These are phyloP conservation scores for Dipodomys merriami DNA, from an alignment of 2,113 vertebrate species.

Conservation along the genomic window DNA sequence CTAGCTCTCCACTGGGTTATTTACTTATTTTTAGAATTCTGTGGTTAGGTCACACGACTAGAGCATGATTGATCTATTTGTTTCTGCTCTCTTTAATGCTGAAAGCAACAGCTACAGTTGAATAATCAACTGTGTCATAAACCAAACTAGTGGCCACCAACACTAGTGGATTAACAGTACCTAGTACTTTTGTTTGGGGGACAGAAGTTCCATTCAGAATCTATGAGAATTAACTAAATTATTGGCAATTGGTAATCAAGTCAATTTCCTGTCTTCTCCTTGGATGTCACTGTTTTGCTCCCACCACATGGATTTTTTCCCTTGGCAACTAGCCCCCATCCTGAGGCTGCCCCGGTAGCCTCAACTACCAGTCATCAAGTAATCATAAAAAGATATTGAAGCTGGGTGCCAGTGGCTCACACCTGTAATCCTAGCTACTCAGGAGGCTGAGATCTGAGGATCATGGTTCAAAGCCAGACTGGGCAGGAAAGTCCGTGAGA, in stretches of 20 bases:
- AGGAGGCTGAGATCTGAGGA: too few relatives aligned
- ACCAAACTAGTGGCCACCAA: neutral
- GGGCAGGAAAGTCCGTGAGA: too few relatives aligned
- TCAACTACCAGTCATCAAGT: neutral
- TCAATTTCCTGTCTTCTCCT: neutral
- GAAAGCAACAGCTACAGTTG: conserved; percentile 3
- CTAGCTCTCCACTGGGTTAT: conserved; percentile 36
- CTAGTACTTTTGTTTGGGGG: conserved; percentile 22
- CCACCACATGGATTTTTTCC: neutral
- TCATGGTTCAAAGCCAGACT: too few relatives aligned
- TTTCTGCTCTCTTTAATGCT: conserved; percentile 25
- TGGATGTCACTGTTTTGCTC: neutral
- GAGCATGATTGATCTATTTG: conserved; percentile 42
- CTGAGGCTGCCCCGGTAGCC: neutral
- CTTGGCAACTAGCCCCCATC: neutral
- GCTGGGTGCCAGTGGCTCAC: too few relatives aligned
- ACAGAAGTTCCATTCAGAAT: conserved; percentile 30
- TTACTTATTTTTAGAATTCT: conserved; percentile 73
- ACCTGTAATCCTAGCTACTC: too few relatives aligned
- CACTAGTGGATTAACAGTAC: neutral
- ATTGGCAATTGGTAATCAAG: neutral
- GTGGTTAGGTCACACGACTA: conserved; percentile 38
- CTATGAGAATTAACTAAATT: neutral
- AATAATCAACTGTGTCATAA: conserved; percentile 47
- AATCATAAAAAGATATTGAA: too few relatives aligned